phyloP scores from a whole-genome alignment of 2,797 vertebrate genomes.

The Tokudaia tokunoshimensis region DNA sequence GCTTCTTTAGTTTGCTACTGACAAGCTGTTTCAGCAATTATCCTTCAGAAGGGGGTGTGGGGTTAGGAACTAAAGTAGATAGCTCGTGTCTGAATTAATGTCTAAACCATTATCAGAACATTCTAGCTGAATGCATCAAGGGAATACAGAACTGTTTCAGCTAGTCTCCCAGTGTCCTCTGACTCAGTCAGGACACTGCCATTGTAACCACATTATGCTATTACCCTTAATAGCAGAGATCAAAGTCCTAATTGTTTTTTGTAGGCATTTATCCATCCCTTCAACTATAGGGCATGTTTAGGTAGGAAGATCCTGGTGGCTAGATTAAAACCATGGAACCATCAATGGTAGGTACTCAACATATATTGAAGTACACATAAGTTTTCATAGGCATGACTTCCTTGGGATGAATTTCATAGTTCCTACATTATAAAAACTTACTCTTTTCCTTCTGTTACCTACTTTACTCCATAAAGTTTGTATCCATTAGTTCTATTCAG shows the following conservation, averaged over 20 bases:
- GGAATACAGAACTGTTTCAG: background rate
- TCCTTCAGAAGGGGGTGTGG: background rate
- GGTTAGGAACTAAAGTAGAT: background rate
- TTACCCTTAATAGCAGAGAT: background rate
- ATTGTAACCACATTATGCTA: background rate
- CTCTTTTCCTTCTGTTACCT: background rate
- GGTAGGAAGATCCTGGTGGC: background rate
- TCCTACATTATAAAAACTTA: background rate
- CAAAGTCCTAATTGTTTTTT: background rate
- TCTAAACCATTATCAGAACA: background rate
- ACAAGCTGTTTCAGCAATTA: background rate
- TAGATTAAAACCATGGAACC: background rate
- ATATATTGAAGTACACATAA: background rate
- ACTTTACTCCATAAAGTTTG: background rate
- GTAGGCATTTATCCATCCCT: background rate
- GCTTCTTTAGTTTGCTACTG: background rate
- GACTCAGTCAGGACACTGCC: background rate
- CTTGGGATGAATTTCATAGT: background rate
- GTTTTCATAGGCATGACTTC: background rate
- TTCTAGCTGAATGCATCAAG: background rate
- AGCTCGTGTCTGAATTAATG: background rate
- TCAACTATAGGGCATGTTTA: background rate
- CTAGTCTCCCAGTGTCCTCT: background rate
- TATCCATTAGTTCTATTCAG: conserved; percentile 10
- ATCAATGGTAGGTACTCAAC: background rate